Conservation (phyloP, 2,888 invertebrate species). For the Shargacucullia verbasci region DNA sequence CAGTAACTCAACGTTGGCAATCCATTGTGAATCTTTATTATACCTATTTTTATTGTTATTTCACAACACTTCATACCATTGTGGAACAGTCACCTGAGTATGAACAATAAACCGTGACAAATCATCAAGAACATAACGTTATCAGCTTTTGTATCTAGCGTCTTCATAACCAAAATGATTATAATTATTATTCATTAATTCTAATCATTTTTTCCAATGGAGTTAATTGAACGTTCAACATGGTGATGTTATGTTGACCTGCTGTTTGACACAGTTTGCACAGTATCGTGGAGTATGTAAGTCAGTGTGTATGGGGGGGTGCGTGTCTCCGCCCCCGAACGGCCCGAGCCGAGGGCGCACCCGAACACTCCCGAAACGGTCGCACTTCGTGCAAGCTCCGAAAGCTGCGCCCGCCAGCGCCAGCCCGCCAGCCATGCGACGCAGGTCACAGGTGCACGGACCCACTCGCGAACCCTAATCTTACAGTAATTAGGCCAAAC, state of each 20-base stretch:
- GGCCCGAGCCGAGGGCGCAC: background rate
- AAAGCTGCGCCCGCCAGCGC: conserved; percentile 15
- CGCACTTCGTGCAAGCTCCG: conserved; percentile 7
- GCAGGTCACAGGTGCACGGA: conserved; percentile 41
- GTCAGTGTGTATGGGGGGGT: background rate
- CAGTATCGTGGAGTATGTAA: background rate
- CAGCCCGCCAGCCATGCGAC: conserved; percentile 7
- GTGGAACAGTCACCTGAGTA: background rate
- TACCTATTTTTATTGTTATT: background rate
- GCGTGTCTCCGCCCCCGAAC: conserved; percentile 4
- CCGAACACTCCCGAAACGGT: background rate
- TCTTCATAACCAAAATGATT: background rate
- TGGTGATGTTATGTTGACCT: background rate
- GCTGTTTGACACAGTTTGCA: background rate
- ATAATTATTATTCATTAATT: no score
- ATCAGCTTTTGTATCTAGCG: background rate
- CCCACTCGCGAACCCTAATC: conserved; percentile 14
- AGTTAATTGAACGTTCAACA: no score
- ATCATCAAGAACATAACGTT: background rate
- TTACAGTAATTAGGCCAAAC: conserved; percentile 20
- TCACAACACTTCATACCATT: conserved; percentile 8
- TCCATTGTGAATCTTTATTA: conserved; percentile 19
- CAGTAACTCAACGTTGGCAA: conserved; percentile 10
- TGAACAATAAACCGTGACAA: background rate
- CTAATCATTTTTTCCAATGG: no score